These are phyloP conservation scores for Nebria brevicollis DNA, from an alignment of 2,888 invertebrate species.

Conservation along the genomic window DNA sequence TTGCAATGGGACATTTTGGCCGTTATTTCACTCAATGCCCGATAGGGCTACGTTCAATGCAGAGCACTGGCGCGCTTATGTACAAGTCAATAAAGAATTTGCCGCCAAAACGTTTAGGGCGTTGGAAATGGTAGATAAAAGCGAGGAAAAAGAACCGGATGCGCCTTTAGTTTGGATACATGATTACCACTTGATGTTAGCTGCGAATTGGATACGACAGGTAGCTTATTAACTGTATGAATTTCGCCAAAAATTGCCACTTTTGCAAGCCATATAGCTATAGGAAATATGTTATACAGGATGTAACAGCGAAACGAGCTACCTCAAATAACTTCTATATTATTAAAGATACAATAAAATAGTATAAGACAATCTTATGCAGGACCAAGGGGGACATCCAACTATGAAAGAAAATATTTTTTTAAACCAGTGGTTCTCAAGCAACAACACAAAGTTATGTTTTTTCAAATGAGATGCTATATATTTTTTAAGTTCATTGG, in stretches of 20 bases:
- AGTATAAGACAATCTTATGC: no score
- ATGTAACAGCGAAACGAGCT: no score
- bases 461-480: no score
- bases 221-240: slow-evolving; percentile 56
- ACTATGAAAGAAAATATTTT: no score
- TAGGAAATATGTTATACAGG: slow-evolving; percentile 1
- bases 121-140: slow-evolving; percentile 66
- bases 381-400: no score
- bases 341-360: no score
- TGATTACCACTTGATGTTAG: slow-evolving; percentile 93
- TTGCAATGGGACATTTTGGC: slow-evolving; percentile 93
- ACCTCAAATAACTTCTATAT: no score
- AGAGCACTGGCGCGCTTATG: slow-evolving; percentile 86
- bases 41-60: slow-evolving; percentile 85
- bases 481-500: no score
- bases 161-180: slow-evolving; percentile 92
- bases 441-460: no score
- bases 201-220: slow-evolving; percentile 90
- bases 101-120: slow-evolving; percentile 82
- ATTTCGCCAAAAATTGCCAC: no score
- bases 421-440: no score
- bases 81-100: slow-evolving; percentile 78
- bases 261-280: not conserved
- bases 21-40: slow-evolving; percentile 92
- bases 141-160: slow-evolving; percentile 59